Percentiles rank a stretch among this genome's conserved stretches.
These are phyloP conservation scores for Drosophila fulvimacula DNA, from an alignment of 2,888 invertebrate genomes.

Conservation along the genomic window DNA sequence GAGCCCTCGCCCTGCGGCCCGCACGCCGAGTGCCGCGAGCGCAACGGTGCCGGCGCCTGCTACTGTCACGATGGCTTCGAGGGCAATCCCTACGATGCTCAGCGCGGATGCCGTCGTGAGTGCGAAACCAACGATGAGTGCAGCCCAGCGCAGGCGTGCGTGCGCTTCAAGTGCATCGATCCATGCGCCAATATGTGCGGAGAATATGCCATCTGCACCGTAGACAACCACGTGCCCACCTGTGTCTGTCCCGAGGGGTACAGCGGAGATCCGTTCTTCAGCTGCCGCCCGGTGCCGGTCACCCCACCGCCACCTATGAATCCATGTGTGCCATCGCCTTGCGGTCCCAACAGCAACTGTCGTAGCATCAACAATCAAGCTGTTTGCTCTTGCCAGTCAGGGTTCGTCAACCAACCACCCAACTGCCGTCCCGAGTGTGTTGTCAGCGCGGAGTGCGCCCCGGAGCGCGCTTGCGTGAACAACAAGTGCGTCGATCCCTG, in stretches of 20 bases:
- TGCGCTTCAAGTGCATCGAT: conserved; percentile 92
- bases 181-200: conserved; percentile 95
- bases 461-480: conserved; percentile 93
- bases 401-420: conserved; percentile 92
- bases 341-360: conserved; percentile 95
- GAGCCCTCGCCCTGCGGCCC: conserved; percentile 94
- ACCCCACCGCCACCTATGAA: conserved; percentile 86
- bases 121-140: conserved; percentile 93
- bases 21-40: conserved; percentile 93
- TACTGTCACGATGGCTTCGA: conserved; percentile 91
- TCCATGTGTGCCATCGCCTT: conserved; percentile 93
- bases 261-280: conserved; percentile 93
- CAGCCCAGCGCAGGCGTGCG: conserved; percentile 89
- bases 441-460: conserved; percentile 93
- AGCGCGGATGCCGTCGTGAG: conserved; percentile 89
- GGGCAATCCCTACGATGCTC: conserved; percentile 92
- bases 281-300: conserved; percentile 87
- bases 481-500: conserved; percentile 95
- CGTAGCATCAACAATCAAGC: conserved; percentile 92
- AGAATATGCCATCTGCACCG: conserved; percentile 90
- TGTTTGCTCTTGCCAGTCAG: conserved; percentile 93
- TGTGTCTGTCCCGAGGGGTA: conserved; percentile 91
- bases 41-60: conserved; percentile 94
- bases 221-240: conserved; percentile 91
- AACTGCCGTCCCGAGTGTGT: conserved; percentile 94